Evolutionary conservation across 2,888 invertebrate species (phyloP).

Genomic region (Mythimna loreyi): DNA sequence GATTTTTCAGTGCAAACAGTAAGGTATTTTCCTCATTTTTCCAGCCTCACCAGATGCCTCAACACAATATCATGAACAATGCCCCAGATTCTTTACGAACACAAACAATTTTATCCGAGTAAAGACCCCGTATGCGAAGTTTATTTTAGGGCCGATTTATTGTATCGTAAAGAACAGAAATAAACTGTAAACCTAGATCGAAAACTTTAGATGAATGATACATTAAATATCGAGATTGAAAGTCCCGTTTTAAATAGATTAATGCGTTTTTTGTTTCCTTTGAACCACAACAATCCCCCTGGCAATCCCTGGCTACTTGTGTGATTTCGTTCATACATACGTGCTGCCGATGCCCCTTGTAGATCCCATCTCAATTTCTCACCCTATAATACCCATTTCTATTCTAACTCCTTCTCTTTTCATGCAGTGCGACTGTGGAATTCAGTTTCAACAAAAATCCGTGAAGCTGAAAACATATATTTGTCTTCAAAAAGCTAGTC

Average conservation of each 20-base stretch:
- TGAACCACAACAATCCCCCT: too few relatives aligned
- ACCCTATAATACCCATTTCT: too few relatives aligned
- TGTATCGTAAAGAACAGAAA: conserved; percentile 46
- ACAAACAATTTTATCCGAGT: conserved; percentile 40
- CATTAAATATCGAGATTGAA: conserved; percentile 30
- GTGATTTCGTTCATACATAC: too few relatives aligned
- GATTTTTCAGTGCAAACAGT: not conserved
- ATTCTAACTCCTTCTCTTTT: too few relatives aligned
- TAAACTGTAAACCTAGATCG: conserved; percentile 43
- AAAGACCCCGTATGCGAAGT: conserved; percentile 32
- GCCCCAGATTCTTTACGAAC: conserved; percentile 23
- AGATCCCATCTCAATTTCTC: too few relatives aligned
- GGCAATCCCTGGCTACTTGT: too few relatives aligned
- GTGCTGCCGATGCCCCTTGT: too few relatives aligned
- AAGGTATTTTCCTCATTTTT: not conserved
- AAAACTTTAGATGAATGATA: conserved; percentile 22
- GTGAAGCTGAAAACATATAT: too few relatives aligned
- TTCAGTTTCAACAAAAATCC: too few relatives aligned
- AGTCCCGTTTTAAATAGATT: conserved; percentile 14
- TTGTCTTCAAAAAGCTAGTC: too few relatives aligned
- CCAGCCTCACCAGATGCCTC: conserved; percentile 15
- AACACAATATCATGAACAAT: conserved; percentile 24
- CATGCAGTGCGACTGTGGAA: too few relatives aligned
- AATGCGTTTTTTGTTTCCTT: not conserved
- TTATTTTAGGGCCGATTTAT: conserved; percentile 52